Evolutionary conservation across 2,113 vertebrate species (phyloP), one percentile per base, ranked within the genome.

Genomic region (Monopterus albus): DNA sequence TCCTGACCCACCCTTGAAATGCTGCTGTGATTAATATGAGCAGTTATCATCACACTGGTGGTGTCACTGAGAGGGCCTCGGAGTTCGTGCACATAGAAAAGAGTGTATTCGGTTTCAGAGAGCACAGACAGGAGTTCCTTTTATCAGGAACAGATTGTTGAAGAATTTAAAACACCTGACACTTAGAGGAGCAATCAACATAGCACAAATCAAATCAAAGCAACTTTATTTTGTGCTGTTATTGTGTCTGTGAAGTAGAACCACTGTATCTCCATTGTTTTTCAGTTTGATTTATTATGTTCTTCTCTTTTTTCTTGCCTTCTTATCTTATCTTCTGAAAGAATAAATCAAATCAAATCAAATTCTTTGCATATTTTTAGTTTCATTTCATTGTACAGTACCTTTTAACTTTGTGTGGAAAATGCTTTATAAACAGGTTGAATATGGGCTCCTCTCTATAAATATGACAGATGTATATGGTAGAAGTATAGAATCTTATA

Each of bases 21-120:
- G 40, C 28, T 45, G 42, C 65, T 5, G 65, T 78, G 75, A 77
- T 56, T 76, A 73, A 76, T 70, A 31, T 3, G 51, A 50, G 38
- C 9, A 0, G 7, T 35, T 18, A 62, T 10, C 12, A 6, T 55
- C 61, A 78, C 3, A 26, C 10, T n/a, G 15, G 4, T 5, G 12
- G 13, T 42, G 63, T 77, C 50, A 62, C 46, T 45, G 26, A 31
- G 50, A 67, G 11, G n/a, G 3, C 8, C 26, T 25, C 52, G 33
- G 8, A 36, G 23, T 8, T 73, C 63, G 73, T 8, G n/a, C 18
- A 29, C 17, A 5, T 5, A 14, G n/a, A 31, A 2, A n/a, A 13
- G 36, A 35, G 14, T 23, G 12, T 20, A 18, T 56, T 49, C n/a
- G 10, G n/a, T n/a, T n/a, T 1, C 23, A 18, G 18, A 26, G 25